Base-by-base conservation (phyloP, 2,113 vertebrate genomes). In the Puffinus mauretanicus region DNA sequence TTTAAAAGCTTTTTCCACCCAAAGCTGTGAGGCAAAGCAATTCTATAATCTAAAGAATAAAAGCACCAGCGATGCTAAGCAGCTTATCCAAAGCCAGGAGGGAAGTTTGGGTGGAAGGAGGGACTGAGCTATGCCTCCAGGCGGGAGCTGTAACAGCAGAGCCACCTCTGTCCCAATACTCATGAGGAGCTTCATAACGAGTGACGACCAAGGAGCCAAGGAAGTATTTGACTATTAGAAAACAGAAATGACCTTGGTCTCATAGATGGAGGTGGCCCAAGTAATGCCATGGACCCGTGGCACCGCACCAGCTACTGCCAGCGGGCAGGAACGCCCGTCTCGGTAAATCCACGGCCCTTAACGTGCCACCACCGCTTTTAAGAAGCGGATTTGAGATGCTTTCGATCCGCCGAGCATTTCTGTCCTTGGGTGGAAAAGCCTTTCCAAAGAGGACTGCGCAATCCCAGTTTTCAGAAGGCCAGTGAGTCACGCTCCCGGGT, bases 271-370 rank as follows among this genome's bases (percentile, higher is more conserved):
- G 64, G 14, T 27, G 81, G 44, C 40, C 13, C 52, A 51, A 27
- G 44, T 40, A 62, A 58, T 5, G 9, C 25, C 47, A 67, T 0
- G 42, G 76, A 34, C 2, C 16, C 4, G 52, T 15, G 44, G 47
- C 80, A 76, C 27, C 2, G n/a, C 57, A 38, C 7, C 47, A 55
- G 38, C 71, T 19, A 25, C 46, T 13, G 54, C 49, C 46, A 67
- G 57, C 0, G 0, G 51, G 46, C 29, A 91, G 61, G 42, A 72
- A 12, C 0, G 12, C 34, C 65, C 17, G 0, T 2, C 51, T 20
- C 3, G 7, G 55, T 62, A 44, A 42, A 34, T 3, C 65, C 15
- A 54, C 1, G 6, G 80, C 44, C 32, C 58, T 62, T 14, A 61
- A 42, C 3, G 0, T 2, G 40, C 44, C 71, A 38, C 18, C 52